Conservation (phyloP, 2,797 vertebrate genomes). For the Chanos chanos region DNA sequence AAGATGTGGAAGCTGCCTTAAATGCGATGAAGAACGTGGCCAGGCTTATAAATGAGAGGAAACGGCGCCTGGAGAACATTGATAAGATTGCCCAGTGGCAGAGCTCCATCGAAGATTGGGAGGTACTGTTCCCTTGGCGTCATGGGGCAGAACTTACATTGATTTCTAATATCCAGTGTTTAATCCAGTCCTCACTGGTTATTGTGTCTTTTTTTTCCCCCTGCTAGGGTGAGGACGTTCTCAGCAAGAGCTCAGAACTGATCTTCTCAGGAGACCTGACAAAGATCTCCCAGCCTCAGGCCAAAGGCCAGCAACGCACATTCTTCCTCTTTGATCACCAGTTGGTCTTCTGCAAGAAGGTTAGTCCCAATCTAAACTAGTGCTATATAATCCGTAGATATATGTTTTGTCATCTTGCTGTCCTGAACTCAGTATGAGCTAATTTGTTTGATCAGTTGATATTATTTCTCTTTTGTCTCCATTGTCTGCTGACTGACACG, state of each 20-base stretch:
- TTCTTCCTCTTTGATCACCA: slow-evolving; percentile 97
- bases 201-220: slow-evolving; percentile 23
- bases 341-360: slow-evolving; percentile 97
- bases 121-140: slow-evolving; percentile 67
- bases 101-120: slow-evolving; percentile 93
- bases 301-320: slow-evolving; percentile 91
- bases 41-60: slow-evolving; percentile 89
- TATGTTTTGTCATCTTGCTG: too few species aligned
- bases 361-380: slow-evolving; percentile 42
- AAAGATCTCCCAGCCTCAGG: slow-evolving; percentile 86
- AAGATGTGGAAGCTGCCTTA: slow-evolving; percentile 89
- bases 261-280: slow-evolving; percentile 92
- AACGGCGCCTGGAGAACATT: slow-evolving; percentile 92
- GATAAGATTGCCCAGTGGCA: slow-evolving; percentile 98
- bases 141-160: neutral
- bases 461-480: neutral
- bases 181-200: neutral
- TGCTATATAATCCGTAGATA: too few species aligned
- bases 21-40: slow-evolving; percentile 97
- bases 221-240: slow-evolving; percentile 86
- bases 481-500: neutral
- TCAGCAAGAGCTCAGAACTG: slow-evolving; percentile 90
- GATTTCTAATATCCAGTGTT: neutral
- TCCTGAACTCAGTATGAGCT: neutral
- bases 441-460: neutral